These are phyloP conservation scores for Hippoglossus stenolepis DNA, from an alignment of 2,113 vertebrate genomes.

Conservation along the genomic window DNA sequence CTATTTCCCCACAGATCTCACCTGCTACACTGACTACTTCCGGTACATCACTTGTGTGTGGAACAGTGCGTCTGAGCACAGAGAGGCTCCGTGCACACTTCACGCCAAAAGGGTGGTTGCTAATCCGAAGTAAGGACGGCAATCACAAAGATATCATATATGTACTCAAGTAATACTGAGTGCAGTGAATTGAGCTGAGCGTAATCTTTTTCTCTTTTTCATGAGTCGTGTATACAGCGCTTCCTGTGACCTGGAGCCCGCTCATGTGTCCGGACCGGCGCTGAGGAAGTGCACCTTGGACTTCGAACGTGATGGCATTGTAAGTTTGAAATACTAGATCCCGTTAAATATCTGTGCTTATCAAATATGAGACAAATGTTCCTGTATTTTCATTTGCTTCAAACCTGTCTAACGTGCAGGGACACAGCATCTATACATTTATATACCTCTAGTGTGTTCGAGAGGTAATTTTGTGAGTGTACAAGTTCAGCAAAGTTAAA, in stretches of 20 bases:
- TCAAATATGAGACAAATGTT: no score
- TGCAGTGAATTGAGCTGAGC: background rate
- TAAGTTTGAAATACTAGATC: no score
- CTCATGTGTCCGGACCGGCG: slow-evolving; percentile 6
- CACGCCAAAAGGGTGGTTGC: rapidly evolving
- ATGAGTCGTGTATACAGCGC: rapidly evolving
- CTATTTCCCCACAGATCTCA: slow-evolving; percentile 34
- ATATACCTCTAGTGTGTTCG: no score
- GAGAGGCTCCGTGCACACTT: slow-evolving; percentile 23
- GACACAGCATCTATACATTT: no score
- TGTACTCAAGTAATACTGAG: no score
- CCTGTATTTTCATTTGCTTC: no score
- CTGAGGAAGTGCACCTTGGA: slow-evolving; percentile 39
- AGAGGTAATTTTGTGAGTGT: no score
- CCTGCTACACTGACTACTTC: slow-evolving; percentile 58
- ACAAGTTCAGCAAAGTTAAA: no score
- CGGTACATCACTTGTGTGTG: slow-evolving; percentile 53
- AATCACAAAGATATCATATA: background rate
- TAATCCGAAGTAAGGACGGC: rapidly evolving
- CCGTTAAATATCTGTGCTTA: no score
- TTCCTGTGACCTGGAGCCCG: slow-evolving; percentile 33
- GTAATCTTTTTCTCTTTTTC: no score
- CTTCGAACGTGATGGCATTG: no score
- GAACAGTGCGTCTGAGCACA: slow-evolving; percentile 4
- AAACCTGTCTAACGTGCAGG: no score